Conservation (phyloP, 1,140 invertebrate genomes). For the Tetramorium parvispinum region DNA sequence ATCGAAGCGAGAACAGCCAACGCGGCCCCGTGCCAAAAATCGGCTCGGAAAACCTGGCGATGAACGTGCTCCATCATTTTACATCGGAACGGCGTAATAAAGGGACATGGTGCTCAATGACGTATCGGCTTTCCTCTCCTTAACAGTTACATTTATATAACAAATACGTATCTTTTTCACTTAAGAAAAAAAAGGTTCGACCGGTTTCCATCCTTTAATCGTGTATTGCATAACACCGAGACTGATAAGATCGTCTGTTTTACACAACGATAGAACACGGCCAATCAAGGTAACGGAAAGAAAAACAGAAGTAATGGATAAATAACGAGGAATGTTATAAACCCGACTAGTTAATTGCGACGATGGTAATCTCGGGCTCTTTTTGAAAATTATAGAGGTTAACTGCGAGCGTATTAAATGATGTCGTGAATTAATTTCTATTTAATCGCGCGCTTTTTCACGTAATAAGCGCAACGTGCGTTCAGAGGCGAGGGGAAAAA, state of each 20-base stretch:
- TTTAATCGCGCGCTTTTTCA: conserved; percentile 27
- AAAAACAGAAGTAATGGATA: conserved; percentile 27
- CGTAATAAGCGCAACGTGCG: not conserved
- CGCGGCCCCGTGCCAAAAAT: conserved; percentile 54
- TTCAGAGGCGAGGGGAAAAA: conserved; percentile 17
- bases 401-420: not conserved
- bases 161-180: conserved; percentile 24
- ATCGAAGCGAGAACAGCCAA: conserved; percentile 45
- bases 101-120: conserved; percentile 6
- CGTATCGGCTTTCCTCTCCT: conserved; percentile 18
- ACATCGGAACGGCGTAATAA: conserved; percentile 39
- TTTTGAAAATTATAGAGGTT: conserved; percentile 37
- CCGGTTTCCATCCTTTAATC: conserved; percentile 19
- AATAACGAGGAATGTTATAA: conserved; percentile 24
- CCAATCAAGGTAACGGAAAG: not conserved
- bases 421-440: conserved; percentile 50
- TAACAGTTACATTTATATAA: conserved; percentile 49
- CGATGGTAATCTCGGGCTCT: conserved; percentile 2
- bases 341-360: not conserved
- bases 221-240: not conserved
- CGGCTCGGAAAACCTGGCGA: conserved; percentile 39
- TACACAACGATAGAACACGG: not conserved
- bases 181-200: conserved; percentile 4
- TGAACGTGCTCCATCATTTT: conserved; percentile 70
- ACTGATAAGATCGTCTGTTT: conserved; percentile 38